phyloP scores from a whole-genome alignment of 2,888 invertebrate genomes.

The Morpho deidamia region DNA sequence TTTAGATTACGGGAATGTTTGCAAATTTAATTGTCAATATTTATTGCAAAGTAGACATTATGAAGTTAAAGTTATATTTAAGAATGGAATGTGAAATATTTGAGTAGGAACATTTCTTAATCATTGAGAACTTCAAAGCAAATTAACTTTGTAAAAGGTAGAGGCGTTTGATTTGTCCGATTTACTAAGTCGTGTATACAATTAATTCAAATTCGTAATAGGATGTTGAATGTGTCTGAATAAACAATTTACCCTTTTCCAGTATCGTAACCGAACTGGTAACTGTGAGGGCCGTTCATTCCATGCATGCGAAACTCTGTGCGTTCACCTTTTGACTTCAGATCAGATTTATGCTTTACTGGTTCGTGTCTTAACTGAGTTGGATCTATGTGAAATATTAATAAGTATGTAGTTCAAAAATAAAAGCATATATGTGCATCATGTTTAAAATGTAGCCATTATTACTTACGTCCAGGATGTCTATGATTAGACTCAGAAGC shows the following conservation, averaged over 20 bases:
- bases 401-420: slow-evolving; percentile 5
- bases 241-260: slow-evolving; percentile 83
- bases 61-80: too few species aligned
- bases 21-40: too few species aligned
- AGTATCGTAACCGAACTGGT: slow-evolving; percentile 91
- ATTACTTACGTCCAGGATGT: slow-evolving; percentile 54
- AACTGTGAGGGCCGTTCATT: slow-evolving; percentile 88
- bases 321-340: slow-evolving; percentile 64
- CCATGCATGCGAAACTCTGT: slow-evolving; percentile 90
- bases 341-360: slow-evolving; percentile 28
- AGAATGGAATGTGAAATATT: too few species aligned
- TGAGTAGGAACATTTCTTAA: too few species aligned
- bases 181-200: too few species aligned
- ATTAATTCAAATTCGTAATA: too few species aligned
- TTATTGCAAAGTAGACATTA: too few species aligned
- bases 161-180: too few species aligned
- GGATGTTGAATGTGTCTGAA: too few species aligned
- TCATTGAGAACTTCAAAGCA: too few species aligned
- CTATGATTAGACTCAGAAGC: slow-evolving; percentile 58
- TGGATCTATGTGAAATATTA: slow-evolving; percentile 46
- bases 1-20: too few species aligned
- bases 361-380: slow-evolving; percentile 41
- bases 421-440: background rate
- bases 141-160: too few species aligned
- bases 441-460: background rate